These are phyloP conservation scores for Astur gentilis DNA, from an alignment of 2,113 vertebrate species.

Conservation along the genomic window DNA sequence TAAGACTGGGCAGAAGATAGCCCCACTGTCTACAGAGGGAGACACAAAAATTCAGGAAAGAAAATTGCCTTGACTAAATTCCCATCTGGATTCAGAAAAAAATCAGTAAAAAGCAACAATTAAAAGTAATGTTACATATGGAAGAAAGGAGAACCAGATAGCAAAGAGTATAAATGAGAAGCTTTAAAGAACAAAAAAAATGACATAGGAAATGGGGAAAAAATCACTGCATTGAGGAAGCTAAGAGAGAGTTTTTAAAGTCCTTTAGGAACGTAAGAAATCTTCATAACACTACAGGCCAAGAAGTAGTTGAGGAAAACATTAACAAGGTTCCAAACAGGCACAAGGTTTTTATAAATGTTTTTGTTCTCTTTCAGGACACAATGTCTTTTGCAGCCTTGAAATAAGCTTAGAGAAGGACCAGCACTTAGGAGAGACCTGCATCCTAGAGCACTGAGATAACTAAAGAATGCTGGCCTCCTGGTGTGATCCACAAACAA, in stretches of 20 bases:
- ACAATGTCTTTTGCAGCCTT: background rate
- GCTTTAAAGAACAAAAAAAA: background rate
- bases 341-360: background rate
- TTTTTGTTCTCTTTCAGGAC: background rate
- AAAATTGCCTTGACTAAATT: background rate
- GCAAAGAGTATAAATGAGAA: background rate
- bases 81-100: background rate
- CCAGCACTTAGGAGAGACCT: background rate
- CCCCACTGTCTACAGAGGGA: background rate
- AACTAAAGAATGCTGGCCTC: background rate
- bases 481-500: background rate
- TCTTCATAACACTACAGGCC: background rate
- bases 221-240: background rate
- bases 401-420: background rate
- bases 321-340: background rate
- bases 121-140: background rate
- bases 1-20: background rate
- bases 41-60: background rate
- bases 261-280: background rate
- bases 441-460: background rate
- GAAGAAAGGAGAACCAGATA: background rate
- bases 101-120: background rate
- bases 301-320: constrained; percentile 1
- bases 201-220: background rate
- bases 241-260: background rate